Percentiles rank a stretch among this genome's conserved stretches.
These are phyloP conservation scores for Melitaea athalia DNA, from an alignment of 2,888 invertebrate species.

Conservation along the genomic window DNA sequence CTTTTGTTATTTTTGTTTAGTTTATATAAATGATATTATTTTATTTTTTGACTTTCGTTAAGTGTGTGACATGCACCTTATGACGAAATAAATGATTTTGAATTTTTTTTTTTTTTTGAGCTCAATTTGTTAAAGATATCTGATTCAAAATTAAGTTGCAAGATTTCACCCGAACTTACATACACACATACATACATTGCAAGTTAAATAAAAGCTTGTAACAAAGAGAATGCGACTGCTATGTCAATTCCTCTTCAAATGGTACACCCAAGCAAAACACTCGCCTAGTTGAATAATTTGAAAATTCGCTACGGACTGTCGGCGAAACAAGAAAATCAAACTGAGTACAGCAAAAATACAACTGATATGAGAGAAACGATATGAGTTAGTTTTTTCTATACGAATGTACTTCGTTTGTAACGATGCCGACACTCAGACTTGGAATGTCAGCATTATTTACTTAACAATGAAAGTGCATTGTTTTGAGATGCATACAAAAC, in stretches of 20 bases:
- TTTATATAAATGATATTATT: no score
- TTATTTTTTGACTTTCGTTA: no score
- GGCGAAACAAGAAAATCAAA: conserved; percentile 37
- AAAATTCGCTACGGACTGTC: conserved; percentile 37
- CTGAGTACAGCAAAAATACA: conserved; percentile 32
- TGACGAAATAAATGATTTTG: no score
- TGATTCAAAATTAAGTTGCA: no score
- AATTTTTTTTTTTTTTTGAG: no score
- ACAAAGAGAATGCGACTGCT: conserved; percentile 4
- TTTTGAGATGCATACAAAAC: not conserved
- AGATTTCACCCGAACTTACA: no score
- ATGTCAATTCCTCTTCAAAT: conserved; percentile 23
- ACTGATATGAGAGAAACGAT: conserved; percentile 26
- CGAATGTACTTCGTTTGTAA: conserved; percentile 26
- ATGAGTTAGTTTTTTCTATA: conserved; percentile 27
- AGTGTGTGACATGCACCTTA: no score
- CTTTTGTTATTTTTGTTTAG: no score
- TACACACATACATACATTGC: no score
- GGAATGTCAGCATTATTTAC: conserved; percentile 5
- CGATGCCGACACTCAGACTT: conserved; percentile 6
- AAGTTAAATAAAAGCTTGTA: no score
- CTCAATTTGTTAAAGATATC: no score
- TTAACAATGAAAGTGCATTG: not conserved
- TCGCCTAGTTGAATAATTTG: conserved; percentile 41
- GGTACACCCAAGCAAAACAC: conserved; percentile 35